phyloP scores from a whole-genome alignment of 2,888 invertebrate genomes.

The Cryptophagus acutangulus region DNA sequence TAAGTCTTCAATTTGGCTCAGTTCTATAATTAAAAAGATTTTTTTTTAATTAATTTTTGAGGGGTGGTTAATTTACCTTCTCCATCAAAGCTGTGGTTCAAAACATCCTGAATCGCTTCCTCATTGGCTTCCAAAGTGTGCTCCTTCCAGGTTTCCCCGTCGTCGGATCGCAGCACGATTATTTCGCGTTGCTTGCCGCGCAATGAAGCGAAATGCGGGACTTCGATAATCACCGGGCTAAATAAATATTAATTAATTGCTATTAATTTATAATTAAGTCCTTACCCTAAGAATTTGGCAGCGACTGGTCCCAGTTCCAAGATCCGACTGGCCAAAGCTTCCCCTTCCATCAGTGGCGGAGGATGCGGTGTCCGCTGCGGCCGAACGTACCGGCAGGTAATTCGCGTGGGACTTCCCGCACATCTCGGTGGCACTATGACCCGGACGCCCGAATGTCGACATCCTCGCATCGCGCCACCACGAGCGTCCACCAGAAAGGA shows the following conservation, averaged over 20 bases:
- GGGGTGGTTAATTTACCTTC: conserved; percentile 53
- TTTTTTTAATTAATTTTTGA: not conserved
- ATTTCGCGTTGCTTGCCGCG: conserved; percentile 94
- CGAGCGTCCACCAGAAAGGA: conserved; percentile 99
- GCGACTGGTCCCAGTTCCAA: conserved; percentile 94
- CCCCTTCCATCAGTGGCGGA: conserved; percentile 96
- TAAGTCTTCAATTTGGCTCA: conserved; percentile 74
- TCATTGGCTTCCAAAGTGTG: conserved; percentile 83
- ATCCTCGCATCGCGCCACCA: conserved; percentile 98
- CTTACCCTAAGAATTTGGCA: conserved; percentile 92
- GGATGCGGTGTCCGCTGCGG: conserved; percentile 71
- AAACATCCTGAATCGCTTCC: conserved; percentile 83
- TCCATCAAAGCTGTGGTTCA: conserved; percentile 88
- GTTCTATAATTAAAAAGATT: conserved; percentile 49
- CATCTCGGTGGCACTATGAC: conserved; percentile 95
- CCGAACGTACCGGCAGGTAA: conserved; percentile 90
- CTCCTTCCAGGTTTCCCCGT: conserved; percentile 98
- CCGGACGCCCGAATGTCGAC: conserved; percentile 94
- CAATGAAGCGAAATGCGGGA: conserved; percentile 95
- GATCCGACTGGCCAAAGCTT: conserved; percentile 90
- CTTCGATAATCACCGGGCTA: conserved; percentile 89
- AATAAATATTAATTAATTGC: conserved; percentile 1
- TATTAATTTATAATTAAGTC: conserved; percentile 5
- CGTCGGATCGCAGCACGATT: conserved; percentile 91
- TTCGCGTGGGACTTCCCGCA: conserved; percentile 90